Evolutionary conservation across 92 coral and sea anemone species (phyloP), one percentile per base, ranked within the genome.

Genomic region (Umimayanthus chanpuru): DNA sequence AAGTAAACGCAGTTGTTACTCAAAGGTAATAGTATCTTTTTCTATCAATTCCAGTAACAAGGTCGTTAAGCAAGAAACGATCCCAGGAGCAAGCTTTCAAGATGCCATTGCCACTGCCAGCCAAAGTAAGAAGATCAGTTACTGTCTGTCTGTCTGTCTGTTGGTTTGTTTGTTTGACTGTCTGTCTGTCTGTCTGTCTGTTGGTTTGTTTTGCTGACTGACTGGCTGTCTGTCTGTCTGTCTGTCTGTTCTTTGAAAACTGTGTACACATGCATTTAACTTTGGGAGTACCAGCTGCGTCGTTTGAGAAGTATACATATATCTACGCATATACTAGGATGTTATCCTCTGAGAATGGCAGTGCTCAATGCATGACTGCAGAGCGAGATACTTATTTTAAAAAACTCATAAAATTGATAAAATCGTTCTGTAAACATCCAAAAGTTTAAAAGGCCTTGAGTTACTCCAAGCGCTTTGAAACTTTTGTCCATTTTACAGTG

Each of bases 101-200:
- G 85, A 82, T 92, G 53, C 96, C 96, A n/a, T 68, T 85, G 32
- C 94, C 94, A n/a, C 86, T 89, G 26, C 49, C 93, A n/a, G 88
- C 88, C 53, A 82, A 90, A 89, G 85, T 91, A 55, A 74, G n/a
- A 44, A 85, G 0, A 74, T 40, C 66, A 53, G 76, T 25, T 43
- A 5, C 18, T 1, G 49, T 21, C 9, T 68, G 2, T 16, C 67
- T 43, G 32, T 43, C n/a, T 25, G 20, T 67, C 29, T 50, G 25
- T 78, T 82, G 65, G 36, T 3, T 3, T 5, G 41, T 11, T 2
- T 55, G 64, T 21, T 4, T 61, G n/a, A n/a, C n/a, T n/a, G n/a
- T n/a, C n/a, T n/a, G 88, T 76, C 56, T 74, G 83, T 84, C 28
- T 89, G 25, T 61, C 84, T 83, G 50, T 50, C 15, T 50, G 56